Evolutionary conservation across 2,113 vertebrate species (phyloP), one percentile per base, ranked within the genome.

Genomic region (Arothron firmamentum): DNA sequence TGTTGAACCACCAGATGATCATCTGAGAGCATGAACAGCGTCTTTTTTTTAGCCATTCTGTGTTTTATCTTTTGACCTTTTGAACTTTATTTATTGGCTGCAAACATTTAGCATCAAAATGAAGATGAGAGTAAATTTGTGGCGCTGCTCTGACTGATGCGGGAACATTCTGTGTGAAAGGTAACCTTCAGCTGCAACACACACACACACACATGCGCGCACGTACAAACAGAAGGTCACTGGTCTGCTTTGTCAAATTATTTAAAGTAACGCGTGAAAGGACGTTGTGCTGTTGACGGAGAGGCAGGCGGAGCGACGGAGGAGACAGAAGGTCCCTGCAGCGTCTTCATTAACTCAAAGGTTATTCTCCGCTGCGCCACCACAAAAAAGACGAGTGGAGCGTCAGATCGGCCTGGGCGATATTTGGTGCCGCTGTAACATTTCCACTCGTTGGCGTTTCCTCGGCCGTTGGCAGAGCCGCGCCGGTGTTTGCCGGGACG

Each of bases 271-370:
- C 19, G 47, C 8, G 5, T n/a, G n/a, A 16, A 48, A 5, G 47
- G 9, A 12, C 13, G 10, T 42, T 14, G 41, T 42, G 10, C 41
- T n/a, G 47, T 12, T 3, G 46, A 10, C 15, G 17, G 46, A 48
- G 46, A n/a, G 43, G 14, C 14, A n/a, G 43, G 6, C 14, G 43
- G 13, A 45, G 45, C 12, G 17, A 17, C 14, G 12, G 45, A 16
- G 14, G 15, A 15, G 45, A 46, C 45, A 11, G 45, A 19, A 48
- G n/a, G 47, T 48, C 16, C 65, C 0, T 13, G 28, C 3, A 11
- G 58, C 56, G 70, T 60, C 67, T 66, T 75, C 70, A 73, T 75
- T 75, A 75, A 78, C 64, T 43, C 8, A 82, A 85, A 85, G 65
- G 78, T 85, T 65, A 79, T 65, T 18, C 59, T 51, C 5, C 43